Percentiles rank a stretch among this genome's conserved stretches.
Evolutionary conservation across 2,113 vertebrate genomes (phyloP).

Genomic region (Mesoclemmys tuberculata): DNA sequence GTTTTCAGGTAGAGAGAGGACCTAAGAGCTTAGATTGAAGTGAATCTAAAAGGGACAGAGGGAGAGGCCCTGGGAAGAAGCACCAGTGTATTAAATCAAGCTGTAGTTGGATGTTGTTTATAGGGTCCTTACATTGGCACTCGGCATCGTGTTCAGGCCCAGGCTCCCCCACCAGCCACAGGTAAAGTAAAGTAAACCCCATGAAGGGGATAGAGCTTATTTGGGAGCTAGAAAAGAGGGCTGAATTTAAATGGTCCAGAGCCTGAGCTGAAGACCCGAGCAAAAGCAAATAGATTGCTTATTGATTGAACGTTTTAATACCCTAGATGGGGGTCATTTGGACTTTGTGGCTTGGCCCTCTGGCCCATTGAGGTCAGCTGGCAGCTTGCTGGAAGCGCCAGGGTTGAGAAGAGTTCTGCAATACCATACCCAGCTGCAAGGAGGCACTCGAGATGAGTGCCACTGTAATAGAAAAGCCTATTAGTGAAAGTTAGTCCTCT

Average conservation of each 20-base stretch:
- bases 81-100: background rate
- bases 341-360: background rate
- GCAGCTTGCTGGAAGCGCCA: background rate
- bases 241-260: background rate
- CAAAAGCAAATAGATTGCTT: background rate
- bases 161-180: background rate
- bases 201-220: background rate
- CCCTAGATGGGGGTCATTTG: background rate
- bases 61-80: background rate
- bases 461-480: background rate
- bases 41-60: background rate
- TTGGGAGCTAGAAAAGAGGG: background rate
- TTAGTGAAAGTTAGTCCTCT: background rate
- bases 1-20: background rate
- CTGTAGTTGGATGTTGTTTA: background rate
- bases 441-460: background rate
- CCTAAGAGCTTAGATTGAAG: background rate
- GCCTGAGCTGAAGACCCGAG: background rate
- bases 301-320: background rate
- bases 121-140: background rate
- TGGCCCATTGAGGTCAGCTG: background rate
- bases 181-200: background rate
- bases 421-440: background rate
- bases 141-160: background rate
- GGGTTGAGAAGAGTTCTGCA: background rate